Evolutionary conservation across 2,797 vertebrate species (phyloP).

Genomic region (Siniperca scherzeri): DNA sequence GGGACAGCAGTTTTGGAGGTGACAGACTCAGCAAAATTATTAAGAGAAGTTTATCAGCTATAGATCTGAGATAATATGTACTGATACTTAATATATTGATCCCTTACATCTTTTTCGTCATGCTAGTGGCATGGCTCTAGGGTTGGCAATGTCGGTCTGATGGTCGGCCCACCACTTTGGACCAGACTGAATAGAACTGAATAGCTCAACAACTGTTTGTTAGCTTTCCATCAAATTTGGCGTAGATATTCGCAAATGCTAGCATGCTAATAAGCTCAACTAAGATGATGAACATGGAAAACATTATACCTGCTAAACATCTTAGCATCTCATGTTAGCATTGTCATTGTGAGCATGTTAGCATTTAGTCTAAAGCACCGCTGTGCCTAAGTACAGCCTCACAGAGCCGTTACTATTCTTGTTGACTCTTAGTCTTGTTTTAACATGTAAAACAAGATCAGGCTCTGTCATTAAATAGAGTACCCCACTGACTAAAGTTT

Average conservation of each 20-base stretch:
- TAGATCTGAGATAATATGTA: slow-evolving; percentile 13
- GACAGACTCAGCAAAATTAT: slow-evolving; percentile 50
- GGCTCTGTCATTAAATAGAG: neutral
- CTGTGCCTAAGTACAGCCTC: slow-evolving; percentile 2
- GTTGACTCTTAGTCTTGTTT: neutral
- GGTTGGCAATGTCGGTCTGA: slow-evolving; percentile 5
- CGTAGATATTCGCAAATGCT: neutral
- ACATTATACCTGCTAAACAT: neutral
- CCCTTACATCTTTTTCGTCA: neutral
- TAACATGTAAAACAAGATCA: slow-evolving; percentile 10
- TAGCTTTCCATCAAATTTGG: neutral
- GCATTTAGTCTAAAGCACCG: neutral
- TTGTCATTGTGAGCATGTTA: neutral
- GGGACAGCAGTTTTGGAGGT: slow-evolving; percentile 37
- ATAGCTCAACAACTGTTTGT: neutral
- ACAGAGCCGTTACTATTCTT: neutral
- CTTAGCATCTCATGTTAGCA: neutral
- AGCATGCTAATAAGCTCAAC: neutral
- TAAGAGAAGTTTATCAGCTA: slow-evolving; percentile 32
- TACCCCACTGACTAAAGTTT: slow-evolving; percentile 5
- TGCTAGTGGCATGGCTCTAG: neutral
- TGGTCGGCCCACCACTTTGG: neutral
- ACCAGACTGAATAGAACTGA: slow-evolving; percentile 20
- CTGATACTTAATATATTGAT: neutral
- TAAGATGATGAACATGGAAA: neutral